Evolutionary conservation across 2,888 invertebrate species (phyloP), one percentile per base, ranked within the genome.

Genomic region (Erebia epiphron): DNA sequence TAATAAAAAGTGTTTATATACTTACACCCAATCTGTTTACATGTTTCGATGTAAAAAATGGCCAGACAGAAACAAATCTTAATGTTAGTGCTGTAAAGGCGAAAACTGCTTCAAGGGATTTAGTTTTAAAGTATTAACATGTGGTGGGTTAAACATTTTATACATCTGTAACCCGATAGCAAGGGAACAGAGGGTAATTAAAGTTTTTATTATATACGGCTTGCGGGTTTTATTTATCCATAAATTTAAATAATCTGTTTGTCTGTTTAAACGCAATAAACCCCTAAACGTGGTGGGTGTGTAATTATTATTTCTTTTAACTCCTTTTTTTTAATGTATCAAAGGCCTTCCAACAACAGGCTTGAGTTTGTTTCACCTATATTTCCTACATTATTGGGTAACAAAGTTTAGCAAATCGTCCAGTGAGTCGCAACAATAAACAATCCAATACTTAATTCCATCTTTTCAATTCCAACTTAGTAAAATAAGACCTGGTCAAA

Each of bases 1-100:
- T 76, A 79, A 82, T 83, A 83, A 83, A 83, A 79, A 74, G 70
- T 72, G 79, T 81, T 79, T 81, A 79, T 80, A 75, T 78, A 73
- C 21, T 7, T 70, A 71, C 64, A 68, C n/a, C 43, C 1, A 46
- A 67, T 43, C 69, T 57, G 67, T 50, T 52, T n/a, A 16, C 26
- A 46, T 13, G 41, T 16, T 57, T 62, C 21, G 56, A 49, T 26
- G 13, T 26, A 58, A 16, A 68, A 4, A 14, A 11, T 50, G 57
- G 57, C 35, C 4, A 64, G 21, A 16, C 13, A 0, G 8, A 21
- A 16, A 43, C 65, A 35, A 54, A 43, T 26, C 26, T 35, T 66
- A 65, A 11, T 50, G 10, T 9, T 35, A 35, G 54, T 5, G 18
- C 8, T n/a, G n/a, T 65, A 64, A 64, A 58, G 52, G 14, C 43